These are phyloP conservation scores for Stenodema calcarata DNA, from an alignment of 2,888 invertebrate genomes.

Conservation along the genomic window DNA sequence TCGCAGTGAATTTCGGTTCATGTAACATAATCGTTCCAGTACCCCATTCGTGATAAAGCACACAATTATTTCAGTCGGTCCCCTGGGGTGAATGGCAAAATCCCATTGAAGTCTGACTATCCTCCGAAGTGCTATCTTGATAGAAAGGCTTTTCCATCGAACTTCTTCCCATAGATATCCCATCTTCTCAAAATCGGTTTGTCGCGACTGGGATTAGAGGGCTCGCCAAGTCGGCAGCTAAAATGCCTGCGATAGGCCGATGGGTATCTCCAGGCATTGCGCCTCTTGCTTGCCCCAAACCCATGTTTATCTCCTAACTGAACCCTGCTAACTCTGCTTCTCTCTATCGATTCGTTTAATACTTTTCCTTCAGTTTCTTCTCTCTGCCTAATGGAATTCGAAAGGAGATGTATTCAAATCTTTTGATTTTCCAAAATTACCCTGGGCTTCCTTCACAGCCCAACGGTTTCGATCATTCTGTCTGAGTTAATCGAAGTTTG, in stretches of 20 bases:
- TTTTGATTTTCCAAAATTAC: neutral
- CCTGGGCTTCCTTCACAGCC: neutral
- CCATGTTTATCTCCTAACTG: neutral
- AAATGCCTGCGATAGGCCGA: constrained; percentile 11
- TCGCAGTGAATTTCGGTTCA: no score
- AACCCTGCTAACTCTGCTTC: neutral
- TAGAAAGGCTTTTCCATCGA: neutral
- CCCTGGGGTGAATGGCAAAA: neutral
- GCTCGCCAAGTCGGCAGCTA: constrained; percentile 26
- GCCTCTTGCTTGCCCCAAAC: neutral
- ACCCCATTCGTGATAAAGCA: neutral
- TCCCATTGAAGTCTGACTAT: neutral
- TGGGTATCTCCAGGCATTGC: neutral
- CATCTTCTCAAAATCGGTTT: constrained; percentile 23
- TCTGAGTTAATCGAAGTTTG: neutral
- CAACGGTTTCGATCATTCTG: neutral
- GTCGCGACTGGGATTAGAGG: constrained; percentile 28
- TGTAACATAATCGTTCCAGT: no score
- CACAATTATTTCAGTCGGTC: neutral
- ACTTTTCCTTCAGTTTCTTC: neutral
- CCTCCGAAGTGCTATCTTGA: neutral
- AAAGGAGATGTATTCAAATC: neutral
- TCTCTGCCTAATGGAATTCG: neutral
- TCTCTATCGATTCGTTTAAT: neutral
- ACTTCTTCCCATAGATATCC: neutral